Evolutionary conservation across 2,888 invertebrate species (phyloP), one percentile per base, ranked within the genome.

Genomic region (Bombyx huttoni): DNA sequence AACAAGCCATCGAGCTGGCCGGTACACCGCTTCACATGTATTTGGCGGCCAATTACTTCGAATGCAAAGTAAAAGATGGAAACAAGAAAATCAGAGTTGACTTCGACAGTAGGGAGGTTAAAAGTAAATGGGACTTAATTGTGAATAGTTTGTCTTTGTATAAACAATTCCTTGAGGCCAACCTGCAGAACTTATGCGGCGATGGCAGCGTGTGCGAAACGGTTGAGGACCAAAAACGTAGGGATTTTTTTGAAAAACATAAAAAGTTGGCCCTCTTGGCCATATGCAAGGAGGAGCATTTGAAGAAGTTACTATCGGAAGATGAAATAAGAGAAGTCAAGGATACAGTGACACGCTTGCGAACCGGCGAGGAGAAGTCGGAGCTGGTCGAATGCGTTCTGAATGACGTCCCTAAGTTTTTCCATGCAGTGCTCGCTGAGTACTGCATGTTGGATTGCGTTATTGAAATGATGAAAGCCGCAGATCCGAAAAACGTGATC

Each of bases 11-110:
- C 9, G 63, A 66, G 35, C 57, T 71, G 33, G 58, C 68, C 1
- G 67, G 65, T n/a, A 73, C 68, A 35, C 73, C 73, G 10, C 59
- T 73, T 13, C 67, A 70, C 53, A 61, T 73, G 54, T 72, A 72
- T 49, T 53, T 73, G 52, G 65, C 63, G 13, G 66, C 66, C 2
- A 67, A 67, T 54, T 73, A 70, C 54, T 70, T 72, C 46, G 54
- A 57, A 50, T 54, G 58, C 51, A 63, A 69, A 46, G 58, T 70
- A 45, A 63, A 62, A 52, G 66, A 67, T 34, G 58, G 58, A 53
- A 40, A 40, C 40, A 40, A 40, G 40, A 40, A 40, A 40, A 53
- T 72, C 10, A 54, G 61, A 14, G 51, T 68, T n/a, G 46, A 54
- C 34, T 5, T 66, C 34, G 55, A 67, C 48, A 49, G 48, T n/a